Evolutionary conservation across 2,113 vertebrate species (phyloP).

Genomic region (Engystomops pustulosus): DNA sequence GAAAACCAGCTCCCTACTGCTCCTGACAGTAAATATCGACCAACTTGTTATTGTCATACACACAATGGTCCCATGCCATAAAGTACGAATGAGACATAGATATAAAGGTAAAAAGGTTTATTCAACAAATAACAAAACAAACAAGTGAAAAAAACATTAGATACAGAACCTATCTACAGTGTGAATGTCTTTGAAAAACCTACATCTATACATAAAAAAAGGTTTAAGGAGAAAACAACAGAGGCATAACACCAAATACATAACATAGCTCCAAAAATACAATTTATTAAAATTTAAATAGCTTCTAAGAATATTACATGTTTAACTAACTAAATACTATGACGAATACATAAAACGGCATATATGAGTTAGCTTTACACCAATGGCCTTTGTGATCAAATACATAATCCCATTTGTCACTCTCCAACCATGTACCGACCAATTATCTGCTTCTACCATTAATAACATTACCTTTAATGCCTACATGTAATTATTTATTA

Average conservation of each 20-base stretch:
- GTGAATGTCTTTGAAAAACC: neutral
- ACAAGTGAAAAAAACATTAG: neutral
- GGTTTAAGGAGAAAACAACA: neutral
- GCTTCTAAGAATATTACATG: neutral
- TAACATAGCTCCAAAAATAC: conserved; percentile 3
- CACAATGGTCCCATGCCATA: conserved; percentile 4
- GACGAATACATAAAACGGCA: neutral
- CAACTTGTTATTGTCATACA: neutral
- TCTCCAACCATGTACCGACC: conserved; percentile 10
- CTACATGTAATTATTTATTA: neutral
- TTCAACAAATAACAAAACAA: conserved; percentile 41
- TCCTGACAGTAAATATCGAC: neutral
- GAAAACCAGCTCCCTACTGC: neutral
- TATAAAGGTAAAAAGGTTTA: conserved; percentile 44
- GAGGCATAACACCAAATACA: conserved; percentile 4
- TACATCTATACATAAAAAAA: conserved; percentile 18
- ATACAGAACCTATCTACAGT: conserved; percentile 28
- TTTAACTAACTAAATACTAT: neutral
- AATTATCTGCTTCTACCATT: neutral
- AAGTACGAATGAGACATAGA: neutral
- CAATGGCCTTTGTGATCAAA: neutral
- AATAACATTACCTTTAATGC: neutral
- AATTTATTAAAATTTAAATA: conserved; percentile 29
- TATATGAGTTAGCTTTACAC: neutral
- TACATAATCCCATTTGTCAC: neutral